Base-by-base conservation (phyloP, 2,888 invertebrate species). In the Phaedon cochleariae region DNA sequence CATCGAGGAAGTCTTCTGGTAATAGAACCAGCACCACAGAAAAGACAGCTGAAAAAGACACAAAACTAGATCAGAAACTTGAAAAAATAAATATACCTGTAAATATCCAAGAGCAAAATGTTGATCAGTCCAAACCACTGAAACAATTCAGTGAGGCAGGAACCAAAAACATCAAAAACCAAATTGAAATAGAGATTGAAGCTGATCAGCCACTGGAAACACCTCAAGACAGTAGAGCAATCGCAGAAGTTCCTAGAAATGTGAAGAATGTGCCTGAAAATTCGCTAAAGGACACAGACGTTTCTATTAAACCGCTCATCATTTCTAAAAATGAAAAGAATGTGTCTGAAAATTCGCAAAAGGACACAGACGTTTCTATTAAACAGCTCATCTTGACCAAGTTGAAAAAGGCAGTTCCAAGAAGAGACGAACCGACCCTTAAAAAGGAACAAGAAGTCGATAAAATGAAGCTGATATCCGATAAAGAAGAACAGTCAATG, bases 401-500 rank as follows among this genome's bases (percentile, higher is more conserved):
- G 15, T 41, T 9, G 1, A 64, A 53, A 18, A 69, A 67, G 59
- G 71, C 69, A 53, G 61, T 52, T 18, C 7, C 29, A 52, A 55
- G 52, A 54, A 21, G 22, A 34, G 59, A 26, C n/a, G 59, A 67
- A 18, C 54, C 54, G 18, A 31, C 31, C 18, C 34, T 62, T 18
- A 64, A 68, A 48, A 69, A 68, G 34, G 54, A 58, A 10, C 51
- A 69, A 52, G 31, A 41, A 15, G n/a, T 18, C 46, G 59, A 66
- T 61, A 65, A 58, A n/a, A n/a, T n/a, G 34, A 67, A 29, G 17
- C 55, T 62, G 53, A 45, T 37, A 18, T n/a, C 29, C 41, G 45
- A 59, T 22, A 68, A 65, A 60, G 61, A 64, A n/a, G 59, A 58
- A 41, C 29, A 18, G 7, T 29, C 41, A 7, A 37, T 51, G 17